Evolutionary conservation across 2,797 vertebrate genomes (phyloP).

Genomic region (Alfaro cultratus): DNA sequence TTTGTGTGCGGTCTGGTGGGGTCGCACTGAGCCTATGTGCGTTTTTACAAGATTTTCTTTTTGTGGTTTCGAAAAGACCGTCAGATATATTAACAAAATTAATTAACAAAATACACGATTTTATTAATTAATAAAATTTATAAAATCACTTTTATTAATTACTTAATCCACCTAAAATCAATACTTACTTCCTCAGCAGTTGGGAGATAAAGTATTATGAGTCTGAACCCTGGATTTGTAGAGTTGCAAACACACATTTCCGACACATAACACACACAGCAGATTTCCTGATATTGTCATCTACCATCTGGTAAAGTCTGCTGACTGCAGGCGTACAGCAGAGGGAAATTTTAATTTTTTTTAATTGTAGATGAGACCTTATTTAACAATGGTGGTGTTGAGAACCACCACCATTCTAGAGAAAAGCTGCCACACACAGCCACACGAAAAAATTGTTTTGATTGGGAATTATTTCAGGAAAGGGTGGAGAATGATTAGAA

Average conservation of each 20-base stretch:
- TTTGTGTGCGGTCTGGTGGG: too few species aligned
- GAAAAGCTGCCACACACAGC: constrained; percentile 5
- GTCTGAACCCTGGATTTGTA: neutral
- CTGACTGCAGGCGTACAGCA: constrained; percentile 1
- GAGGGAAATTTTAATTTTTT: too few species aligned
- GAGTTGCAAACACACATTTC: neutral
- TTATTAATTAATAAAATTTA: too few species aligned
- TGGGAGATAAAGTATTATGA: neutral
- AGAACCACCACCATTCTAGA: too few species aligned
- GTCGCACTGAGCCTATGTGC: too few species aligned
- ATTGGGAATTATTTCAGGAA: constrained; percentile 56
- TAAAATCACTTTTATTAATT: neutral
- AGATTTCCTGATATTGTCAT: constrained; percentile 36
- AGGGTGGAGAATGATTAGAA: constrained; percentile 62
- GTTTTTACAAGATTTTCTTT: too few species aligned
- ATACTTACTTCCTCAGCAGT: neutral
- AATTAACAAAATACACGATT: too few species aligned
- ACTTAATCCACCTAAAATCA: neutral
- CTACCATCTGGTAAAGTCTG: neutral
- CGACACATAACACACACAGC: neutral
- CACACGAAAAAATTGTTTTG: constrained; percentile 42
- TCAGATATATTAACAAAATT: too few species aligned
- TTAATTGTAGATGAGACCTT: neutral
- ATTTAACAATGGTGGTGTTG: constrained; percentile 19
- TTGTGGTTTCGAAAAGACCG: too few species aligned